phyloP scores from a whole-genome alignment of 2,113 vertebrate genomes.

The Upupa epops region DNA sequence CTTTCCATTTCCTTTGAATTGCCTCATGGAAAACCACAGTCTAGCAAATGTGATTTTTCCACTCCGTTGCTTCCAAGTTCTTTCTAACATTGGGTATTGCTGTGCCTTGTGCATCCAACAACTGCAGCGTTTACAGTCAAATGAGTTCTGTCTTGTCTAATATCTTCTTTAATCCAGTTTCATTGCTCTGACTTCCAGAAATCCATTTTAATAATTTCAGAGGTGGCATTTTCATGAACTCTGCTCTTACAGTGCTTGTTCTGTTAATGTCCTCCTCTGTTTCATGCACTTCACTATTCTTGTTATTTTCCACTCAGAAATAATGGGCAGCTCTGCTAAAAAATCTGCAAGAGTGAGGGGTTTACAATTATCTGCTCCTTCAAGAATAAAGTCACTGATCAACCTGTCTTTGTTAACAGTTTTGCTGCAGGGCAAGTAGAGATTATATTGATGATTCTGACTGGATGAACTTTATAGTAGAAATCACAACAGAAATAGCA shows the following conservation, averaged over 20 bases:
- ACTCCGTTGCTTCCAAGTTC: constrained; percentile 24
- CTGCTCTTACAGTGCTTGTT: neutral
- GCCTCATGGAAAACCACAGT: neutral
- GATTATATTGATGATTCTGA: neutral
- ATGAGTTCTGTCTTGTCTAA: constrained; percentile 35
- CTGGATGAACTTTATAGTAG: neutral
- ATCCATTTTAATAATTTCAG: neutral
- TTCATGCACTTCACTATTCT: neutral
- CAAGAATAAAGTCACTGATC: neutral
- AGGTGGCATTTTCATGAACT: constrained; percentile 15
- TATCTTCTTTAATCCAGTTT: neutral
- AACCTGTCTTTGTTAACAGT: neutral
- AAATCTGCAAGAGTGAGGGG: neutral
- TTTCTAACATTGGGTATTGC: neutral
- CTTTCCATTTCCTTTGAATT: neutral
- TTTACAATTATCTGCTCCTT: neutral
- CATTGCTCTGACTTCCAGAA: neutral
- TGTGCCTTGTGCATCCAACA: neutral
- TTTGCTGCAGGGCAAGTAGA: neutral
- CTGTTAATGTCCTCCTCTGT: neutral
- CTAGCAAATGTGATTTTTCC: constrained; percentile 27
- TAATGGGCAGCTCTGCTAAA: neutral
- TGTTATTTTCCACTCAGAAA: neutral
- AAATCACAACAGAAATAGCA: neutral
- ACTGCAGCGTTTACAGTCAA: neutral